Evolutionary conservation across 2,888 invertebrate genomes (phyloP), one percentile per base, ranked within the genome.

Genomic region (Digitonthophagus gazella): DNA sequence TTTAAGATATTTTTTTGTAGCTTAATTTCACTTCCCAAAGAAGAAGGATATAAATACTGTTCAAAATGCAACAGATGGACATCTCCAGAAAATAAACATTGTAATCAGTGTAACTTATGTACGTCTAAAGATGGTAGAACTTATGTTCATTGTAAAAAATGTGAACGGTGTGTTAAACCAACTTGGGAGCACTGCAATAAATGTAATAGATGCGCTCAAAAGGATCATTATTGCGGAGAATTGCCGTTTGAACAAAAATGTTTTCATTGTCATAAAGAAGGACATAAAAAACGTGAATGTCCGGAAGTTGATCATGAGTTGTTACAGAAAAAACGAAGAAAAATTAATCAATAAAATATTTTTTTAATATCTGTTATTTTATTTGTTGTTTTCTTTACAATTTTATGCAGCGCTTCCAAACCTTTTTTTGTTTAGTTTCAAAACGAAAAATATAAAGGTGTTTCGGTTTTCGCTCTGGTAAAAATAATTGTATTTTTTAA

Each of bases 81-180:
- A 0, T 83, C 87, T 0, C 71, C 77, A 15, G 89, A 90, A 74
- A 93, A 93, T 78, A 80, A 82, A 55, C 96, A 97, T 81, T 97
- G 97, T 77, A 82, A 85, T 44, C 78, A 82, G n/a, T 97, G 97
- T 77, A 85, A 87, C 8, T 77, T 77, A 11, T 93, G 93, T 76
- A 88, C 92, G 0, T 91, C 92, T 0, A 91, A 90, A 82, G 90
- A 92, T 83, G 93, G 93, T 0, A 83, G 86, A 69, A 85, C 86
- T 0, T 93, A 92, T 76, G 82, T 81, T 0, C 93, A 93, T 78
- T 93, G 93, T 77, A 76, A 83, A 16, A 72, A 78, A 4, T 93
- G 93, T 77, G 78, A 85, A 15, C 82, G 87, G 64, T 97, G 97
- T 81, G 95, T 96, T 0, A 97, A 97, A 82, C 90, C 92, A 0